Base-by-base conservation (phyloP, 2,797 vertebrate species). In the Gymnothorax javanicus region DNA sequence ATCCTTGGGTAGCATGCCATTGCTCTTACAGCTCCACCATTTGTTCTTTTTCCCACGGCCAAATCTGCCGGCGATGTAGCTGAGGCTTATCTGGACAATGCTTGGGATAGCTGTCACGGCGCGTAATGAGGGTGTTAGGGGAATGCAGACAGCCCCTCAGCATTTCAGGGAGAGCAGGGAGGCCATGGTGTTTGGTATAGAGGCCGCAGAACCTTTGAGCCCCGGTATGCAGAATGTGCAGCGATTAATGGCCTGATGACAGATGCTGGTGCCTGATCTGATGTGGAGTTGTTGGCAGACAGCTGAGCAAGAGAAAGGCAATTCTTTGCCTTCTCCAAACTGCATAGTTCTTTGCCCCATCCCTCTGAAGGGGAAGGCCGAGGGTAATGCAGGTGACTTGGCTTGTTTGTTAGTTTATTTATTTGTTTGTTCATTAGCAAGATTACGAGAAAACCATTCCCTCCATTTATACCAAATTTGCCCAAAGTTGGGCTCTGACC, bases 41-140 rank as follows among this genome's bases (percentile, higher is more conserved):
- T 95, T 96, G 96, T 94, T 95, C 94, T 95, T 95, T 96, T 96
- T 96, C 96, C 96, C 96, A 96, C 96, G 95, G 93, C 96, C 89
- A 86, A 91, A 88, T 90, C 94, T 94, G 93, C 93, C 92, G 90
- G 90, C 84, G 27, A 59, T 67, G 85, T 86, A 83, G 79, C 84
- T 86, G 82, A 84, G 91, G 95, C 94, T 96, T 96, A 96, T 96
- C 94, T 89, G 94, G 95, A 96, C 95, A 96, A 96, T 96, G 94
- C 95, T 90, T 95, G 92, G 92, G 95, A 96, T 96, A 96, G 93
- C 92, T 95, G 62, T 43, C 13, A 86, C 91, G 93, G 85, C 92
- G 94, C 93, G 94, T 94, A 92, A 91, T 90, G 93, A 93, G 93
- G 92, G 90, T 92, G 95, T 92, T 89, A 92, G 91, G 87, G 69